phyloP scores from a whole-genome alignment of 2,113 vertebrate genomes.

The Psilopogon haemacephalus region DNA sequence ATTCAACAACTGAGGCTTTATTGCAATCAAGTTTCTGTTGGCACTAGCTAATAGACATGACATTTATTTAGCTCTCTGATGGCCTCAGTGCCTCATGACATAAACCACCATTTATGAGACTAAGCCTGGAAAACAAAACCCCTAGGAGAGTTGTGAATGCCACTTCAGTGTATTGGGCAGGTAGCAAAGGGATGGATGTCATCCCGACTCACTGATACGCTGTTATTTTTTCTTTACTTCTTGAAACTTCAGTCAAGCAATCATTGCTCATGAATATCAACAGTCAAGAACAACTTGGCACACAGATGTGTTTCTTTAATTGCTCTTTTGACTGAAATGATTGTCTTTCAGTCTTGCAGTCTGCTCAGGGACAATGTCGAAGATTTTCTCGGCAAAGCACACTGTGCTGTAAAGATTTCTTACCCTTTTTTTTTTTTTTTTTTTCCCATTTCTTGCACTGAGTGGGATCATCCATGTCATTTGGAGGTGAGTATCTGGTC shows the following conservation, averaged over 20 bases:
- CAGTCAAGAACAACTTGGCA: neutral
- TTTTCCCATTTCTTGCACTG: neutral
- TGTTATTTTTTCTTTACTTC: neutral
- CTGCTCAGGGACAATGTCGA: neutral
- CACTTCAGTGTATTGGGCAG: neutral
- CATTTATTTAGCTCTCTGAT: slow-evolving; percentile 43
- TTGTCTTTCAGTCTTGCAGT: neutral
- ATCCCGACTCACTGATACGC: fast-evolving
- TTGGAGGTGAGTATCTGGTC: neutral
- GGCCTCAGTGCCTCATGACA: neutral
- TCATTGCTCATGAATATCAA: neutral
- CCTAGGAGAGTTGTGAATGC: neutral
- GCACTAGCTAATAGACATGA: slow-evolving; percentile 7
- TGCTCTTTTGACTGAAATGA: neutral
- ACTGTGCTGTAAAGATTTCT: neutral
- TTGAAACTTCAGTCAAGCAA: neutral
- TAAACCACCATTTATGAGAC: slow-evolving; percentile 7
- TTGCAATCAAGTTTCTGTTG: slow-evolving; percentile 31
- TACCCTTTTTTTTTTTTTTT: neutral
- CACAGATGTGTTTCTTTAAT: neutral
- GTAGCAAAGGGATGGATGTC: neutral
- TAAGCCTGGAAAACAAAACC: neutral
- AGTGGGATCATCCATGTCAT: neutral
- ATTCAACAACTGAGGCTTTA: slow-evolving; percentile 44
- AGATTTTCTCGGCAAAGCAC: neutral